A percentile compares a stretch with the other conserved stretches of the same genome.
Evolutionary conservation across 2,888 invertebrate species (phyloP).

Genomic region (Platerodrilus igneus): DNA sequence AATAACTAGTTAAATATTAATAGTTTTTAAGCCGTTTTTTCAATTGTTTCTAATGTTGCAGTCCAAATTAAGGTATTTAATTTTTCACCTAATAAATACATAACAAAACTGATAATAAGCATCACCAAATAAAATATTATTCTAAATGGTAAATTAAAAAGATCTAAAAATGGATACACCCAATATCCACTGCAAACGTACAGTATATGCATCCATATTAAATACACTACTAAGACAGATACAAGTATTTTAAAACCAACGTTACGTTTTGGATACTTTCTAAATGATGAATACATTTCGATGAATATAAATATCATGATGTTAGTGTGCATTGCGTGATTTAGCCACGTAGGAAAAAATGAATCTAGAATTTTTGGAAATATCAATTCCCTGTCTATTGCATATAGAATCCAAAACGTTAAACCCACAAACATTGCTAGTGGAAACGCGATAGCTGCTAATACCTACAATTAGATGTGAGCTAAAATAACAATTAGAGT

Average conservation of each 20-base stretch:
- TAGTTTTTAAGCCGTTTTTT: too few relatives aligned
- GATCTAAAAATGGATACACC: constrained; percentile 88
- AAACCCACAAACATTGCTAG: constrained; percentile 80
- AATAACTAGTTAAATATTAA: too few relatives aligned
- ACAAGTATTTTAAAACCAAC: constrained; percentile 60
- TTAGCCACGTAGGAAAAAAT: constrained; percentile 87
- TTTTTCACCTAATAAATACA: constrained; percentile 71
- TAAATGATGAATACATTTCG: constrained; percentile 71
- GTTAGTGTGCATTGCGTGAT: constrained; percentile 88
- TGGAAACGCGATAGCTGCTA: constrained; percentile 69
- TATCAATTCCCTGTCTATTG: constrained; percentile 84
- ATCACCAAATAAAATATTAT: constrained; percentile 67
- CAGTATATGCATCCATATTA: constrained; percentile 76
- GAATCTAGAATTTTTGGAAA: constrained; percentile 78
- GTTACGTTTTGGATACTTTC: constrained; percentile 69
- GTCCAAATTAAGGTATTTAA: constrained; percentile 23
- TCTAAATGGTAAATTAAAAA: constrained; percentile 68
- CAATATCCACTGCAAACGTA: constrained; percentile 72
- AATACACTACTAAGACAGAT: constrained; percentile 65
- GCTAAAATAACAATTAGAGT: too few relatives aligned
- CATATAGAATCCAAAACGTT: constrained; percentile 87
- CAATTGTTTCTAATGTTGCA: background rate
- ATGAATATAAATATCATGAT: constrained; percentile 73
- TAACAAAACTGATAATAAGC: constrained; percentile 55
- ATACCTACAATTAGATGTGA: constrained; percentile 31